Conservation (phyloP, 2,113 vertebrate species). For the Genyomyrus donnyi region DNA sequence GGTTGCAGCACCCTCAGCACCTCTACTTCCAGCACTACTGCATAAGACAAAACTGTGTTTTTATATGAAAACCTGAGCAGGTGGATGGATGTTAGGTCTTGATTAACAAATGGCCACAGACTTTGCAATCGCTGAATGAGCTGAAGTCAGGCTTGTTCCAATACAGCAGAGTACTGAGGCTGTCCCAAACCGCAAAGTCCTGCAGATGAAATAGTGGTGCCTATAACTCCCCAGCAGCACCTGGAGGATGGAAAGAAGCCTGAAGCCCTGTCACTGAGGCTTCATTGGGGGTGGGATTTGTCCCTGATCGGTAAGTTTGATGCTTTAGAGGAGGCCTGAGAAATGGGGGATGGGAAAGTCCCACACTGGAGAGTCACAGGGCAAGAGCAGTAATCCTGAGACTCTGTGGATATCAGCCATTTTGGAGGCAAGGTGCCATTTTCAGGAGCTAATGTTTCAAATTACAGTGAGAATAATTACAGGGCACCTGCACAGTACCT, state of each 20-base stretch:
- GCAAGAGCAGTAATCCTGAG: background rate
- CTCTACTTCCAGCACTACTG: background rate
- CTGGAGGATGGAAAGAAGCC: background rate
- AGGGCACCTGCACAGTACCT: background rate
- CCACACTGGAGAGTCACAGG: background rate
- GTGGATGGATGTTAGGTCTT: background rate
- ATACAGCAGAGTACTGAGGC: background rate
- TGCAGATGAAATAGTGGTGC: background rate
- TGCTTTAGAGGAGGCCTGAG: background rate
- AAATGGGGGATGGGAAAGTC: background rate
- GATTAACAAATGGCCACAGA: background rate
- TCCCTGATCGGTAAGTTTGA: background rate
- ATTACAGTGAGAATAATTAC: conserved; percentile 13
- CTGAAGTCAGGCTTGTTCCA: background rate
- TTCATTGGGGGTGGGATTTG: background rate
- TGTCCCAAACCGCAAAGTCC: background rate
- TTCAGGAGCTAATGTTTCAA: background rate
- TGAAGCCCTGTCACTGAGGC: background rate
- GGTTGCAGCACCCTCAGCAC: background rate
- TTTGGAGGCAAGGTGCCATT: background rate
- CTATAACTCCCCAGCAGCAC: background rate
- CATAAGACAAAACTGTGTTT: background rate
- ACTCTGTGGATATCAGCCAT: background rate
- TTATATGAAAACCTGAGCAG: background rate
- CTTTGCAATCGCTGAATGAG: background rate